Evolutionary conservation across 1,140 invertebrate genomes (phyloP), one percentile per base, ranked within the genome.

Genomic region (Bombus vancouverensis): DNA sequence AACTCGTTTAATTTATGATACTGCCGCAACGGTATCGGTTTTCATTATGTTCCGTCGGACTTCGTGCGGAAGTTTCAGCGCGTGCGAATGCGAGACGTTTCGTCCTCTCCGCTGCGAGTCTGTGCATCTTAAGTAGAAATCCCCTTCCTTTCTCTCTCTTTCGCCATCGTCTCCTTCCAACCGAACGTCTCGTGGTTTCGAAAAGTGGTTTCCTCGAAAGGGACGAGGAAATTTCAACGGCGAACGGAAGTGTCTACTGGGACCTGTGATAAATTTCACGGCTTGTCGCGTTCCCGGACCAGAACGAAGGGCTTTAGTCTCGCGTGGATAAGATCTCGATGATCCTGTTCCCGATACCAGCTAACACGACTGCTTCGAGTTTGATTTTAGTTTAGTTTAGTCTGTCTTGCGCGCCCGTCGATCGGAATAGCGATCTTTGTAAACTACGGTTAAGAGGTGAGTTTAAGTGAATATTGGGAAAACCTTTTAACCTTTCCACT

Each of bases 1-100:
- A 79, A 84, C 65, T 79, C 66, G 75, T n/a, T 84, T 84, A 84
- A 84, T 79, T 84, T 84, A 84, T 47, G 82, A 84, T 59, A 79
- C 37, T 34, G 15, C 32, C 1, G 34, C 25, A 3, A 42, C 15
- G 47, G 39, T 84, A 83, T 83, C 81, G 81, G 65, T 70, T 84
- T 84, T 84, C 66, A 78, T 84, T 84, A 84, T 53, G 44, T 59
- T 59, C 39, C 47, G 32, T 15, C 62, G 39, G 28, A 83, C 81
- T 39, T 59, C 13, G 53, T 39, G 74, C 34, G 32, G 34, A 76
- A 77, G 34, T 83, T 83, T 65, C 44, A 12, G 39, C 53, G 34
- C 57, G 57, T 37, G 71, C 59, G 81, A 37, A 82, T 62, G 81
- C 53, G 37, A 75, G 34, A 73, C 28, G 42, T 44, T 9, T 22